Conservation (phyloP, 1,140 invertebrate genomes). For the Apis cerana region DNA sequence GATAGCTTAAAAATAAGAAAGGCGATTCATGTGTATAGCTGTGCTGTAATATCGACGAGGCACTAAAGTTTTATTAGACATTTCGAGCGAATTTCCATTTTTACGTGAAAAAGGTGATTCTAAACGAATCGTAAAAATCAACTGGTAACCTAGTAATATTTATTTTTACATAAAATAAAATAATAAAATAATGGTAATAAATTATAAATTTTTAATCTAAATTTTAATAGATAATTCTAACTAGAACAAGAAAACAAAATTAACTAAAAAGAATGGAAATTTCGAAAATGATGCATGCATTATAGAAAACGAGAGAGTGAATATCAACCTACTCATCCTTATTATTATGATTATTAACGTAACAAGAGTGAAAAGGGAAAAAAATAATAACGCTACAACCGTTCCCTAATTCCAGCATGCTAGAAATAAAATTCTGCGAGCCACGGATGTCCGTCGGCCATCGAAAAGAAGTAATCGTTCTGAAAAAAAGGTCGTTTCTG, state of each 20-base stretch:
- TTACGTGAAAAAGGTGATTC: fast-evolving
- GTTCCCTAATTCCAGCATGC: constrained; percentile 16
- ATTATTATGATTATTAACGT: background rate
- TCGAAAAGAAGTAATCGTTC: constrained; percentile 48
- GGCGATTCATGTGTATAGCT: constrained; percentile 6
- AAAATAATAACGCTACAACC: background rate
- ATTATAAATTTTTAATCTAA: background rate
- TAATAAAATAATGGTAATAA: too few species aligned
- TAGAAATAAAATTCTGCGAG: background rate
- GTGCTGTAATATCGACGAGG: background rate
- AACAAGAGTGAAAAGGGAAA: background rate
- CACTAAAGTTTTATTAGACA: background rate
- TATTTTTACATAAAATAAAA: too few species aligned
- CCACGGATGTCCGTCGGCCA: constrained; percentile 59
- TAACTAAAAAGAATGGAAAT: too few species aligned
- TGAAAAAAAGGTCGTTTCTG: constrained; percentile 11
- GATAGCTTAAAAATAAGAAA: constrained; percentile 37
- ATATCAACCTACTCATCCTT: too few species aligned
- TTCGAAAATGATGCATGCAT: background rate
- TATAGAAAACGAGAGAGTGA: background rate
- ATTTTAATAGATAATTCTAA: too few species aligned
- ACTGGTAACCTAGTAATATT: background rate
- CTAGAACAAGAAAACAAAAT: too few species aligned
- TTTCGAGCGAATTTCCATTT: constrained; percentile 14
- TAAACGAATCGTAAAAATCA: background rate